Evolutionary conservation across 2,888 invertebrate species (phyloP).

Genomic region (Eupithecia subfuscata): DNA sequence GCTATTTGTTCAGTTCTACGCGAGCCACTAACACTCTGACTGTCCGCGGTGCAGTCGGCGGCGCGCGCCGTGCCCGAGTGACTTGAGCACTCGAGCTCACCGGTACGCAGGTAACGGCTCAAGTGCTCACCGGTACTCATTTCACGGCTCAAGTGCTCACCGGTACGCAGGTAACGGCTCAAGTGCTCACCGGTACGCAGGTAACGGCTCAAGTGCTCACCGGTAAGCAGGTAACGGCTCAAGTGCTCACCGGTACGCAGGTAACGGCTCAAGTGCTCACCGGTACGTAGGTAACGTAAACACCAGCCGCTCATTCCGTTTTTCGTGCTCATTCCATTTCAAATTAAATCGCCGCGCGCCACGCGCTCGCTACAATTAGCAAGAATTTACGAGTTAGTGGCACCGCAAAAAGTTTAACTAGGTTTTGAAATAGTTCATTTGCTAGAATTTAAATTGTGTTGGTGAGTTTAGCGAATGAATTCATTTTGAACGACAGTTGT

Average conservation of each 20-base stretch:
- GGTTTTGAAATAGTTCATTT: constrained; percentile 31
- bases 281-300: not conserved
- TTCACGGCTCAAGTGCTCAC: not conserved
- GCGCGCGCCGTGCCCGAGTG: not conserved
- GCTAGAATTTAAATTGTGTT: constrained; percentile 26
- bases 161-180: not conserved
- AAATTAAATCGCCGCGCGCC: constrained; percentile 37
- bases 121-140: no score
- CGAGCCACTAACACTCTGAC: not conserved
- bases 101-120: not conserved
- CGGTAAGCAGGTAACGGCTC: not conserved
- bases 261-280: not conserved
- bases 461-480: constrained; percentile 14
- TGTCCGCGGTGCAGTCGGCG: not conserved
- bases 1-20: no score
- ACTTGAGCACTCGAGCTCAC: not conserved
- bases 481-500: constrained; percentile 17
- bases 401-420: constrained; percentile 32
- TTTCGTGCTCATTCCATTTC: constrained; percentile 9
- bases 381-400: constrained; percentile 36
- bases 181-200: not conserved
- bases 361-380: constrained; percentile 34
- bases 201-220: not conserved
- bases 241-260: not conserved
- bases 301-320: constrained; percentile 28